phyloP scores from a whole-genome alignment of 1,140 invertebrate genomes.

The Hylyphantes graminicola region DNA sequence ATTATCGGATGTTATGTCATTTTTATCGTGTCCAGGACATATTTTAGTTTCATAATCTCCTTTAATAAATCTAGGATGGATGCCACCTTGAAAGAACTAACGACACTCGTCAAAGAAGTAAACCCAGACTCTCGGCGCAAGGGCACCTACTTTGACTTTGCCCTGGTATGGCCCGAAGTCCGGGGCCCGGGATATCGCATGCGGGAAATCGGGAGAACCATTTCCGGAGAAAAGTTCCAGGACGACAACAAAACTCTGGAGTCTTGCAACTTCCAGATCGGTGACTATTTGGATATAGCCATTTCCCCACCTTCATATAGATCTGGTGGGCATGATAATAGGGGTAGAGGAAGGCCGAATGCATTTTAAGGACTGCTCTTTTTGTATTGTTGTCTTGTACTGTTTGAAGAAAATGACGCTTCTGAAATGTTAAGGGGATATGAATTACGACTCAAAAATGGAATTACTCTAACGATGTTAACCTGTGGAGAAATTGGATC shows the following conservation, averaged over 20 bases:
- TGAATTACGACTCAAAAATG: too few relatives aligned
- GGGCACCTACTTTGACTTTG: constrained; percentile 98
- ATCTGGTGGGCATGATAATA: background rate
- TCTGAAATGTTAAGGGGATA: too few relatives aligned
- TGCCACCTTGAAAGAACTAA: constrained; percentile 95
- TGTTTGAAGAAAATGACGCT: too few relatives aligned
- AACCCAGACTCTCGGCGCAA: constrained; percentile 94
- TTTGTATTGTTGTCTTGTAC: background rate
- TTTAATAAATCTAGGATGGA: constrained; percentile 79
- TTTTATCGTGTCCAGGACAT: too few relatives aligned
- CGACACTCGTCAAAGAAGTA: constrained; percentile 95
- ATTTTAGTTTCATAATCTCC: too few relatives aligned
- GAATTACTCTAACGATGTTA: too few relatives aligned
- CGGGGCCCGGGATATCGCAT: constrained; percentile 83
- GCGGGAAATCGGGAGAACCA: constrained; percentile 93
- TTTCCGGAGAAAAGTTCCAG: constrained; percentile 87
- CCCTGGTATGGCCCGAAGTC: constrained; percentile 90
- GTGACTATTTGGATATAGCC: constrained; percentile 97
- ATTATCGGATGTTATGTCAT: too few relatives aligned
- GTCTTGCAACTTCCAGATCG: constrained; percentile 87
- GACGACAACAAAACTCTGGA: constrained; percentile 91
- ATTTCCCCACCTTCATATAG: constrained; percentile 75
- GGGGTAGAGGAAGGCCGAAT: constrained; percentile 17
- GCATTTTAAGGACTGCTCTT: background rate
- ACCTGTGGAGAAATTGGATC: too few relatives aligned